A percentile compares a stretch with the other conserved stretches of the same genome.
Conservation (phyloP, 2,113 vertebrate species). For the Oreochromis spilurus region DNA sequence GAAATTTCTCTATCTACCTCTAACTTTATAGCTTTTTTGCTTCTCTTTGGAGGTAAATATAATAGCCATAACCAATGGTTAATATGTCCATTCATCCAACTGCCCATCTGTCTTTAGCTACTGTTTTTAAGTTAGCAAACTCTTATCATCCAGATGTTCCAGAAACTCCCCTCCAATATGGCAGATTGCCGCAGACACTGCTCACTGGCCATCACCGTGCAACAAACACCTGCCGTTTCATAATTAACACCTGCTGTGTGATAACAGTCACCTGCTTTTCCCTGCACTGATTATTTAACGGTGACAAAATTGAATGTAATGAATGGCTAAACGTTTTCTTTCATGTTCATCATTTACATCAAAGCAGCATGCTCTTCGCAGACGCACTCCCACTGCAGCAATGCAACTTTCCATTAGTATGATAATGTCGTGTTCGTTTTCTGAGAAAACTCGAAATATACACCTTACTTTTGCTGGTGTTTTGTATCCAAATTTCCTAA, state of each 20-base stretch:
- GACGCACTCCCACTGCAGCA: background rate
- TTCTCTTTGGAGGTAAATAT: background rate
- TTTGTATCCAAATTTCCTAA: background rate
- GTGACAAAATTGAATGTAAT: conserved; percentile 12
- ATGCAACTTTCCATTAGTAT: background rate
- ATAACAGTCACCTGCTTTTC: conserved; percentile 42
- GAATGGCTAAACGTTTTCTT: conserved; percentile 14
- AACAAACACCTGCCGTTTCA: conserved; percentile 37
- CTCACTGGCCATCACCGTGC: conserved; percentile 5
- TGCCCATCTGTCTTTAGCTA: background rate
- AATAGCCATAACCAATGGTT: background rate
- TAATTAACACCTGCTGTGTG: conserved; percentile 46
- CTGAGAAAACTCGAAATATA: background rate
- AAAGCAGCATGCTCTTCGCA: background rate
- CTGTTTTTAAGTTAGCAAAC: background rate
- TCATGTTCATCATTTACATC: background rate
- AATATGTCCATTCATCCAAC: background rate
- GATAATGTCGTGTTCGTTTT: background rate
- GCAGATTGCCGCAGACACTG: conserved; percentile 4
- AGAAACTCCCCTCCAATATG: background rate
- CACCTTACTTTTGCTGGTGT: background rate
- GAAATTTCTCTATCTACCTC: background rate
- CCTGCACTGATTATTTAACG: conserved; percentile 11
- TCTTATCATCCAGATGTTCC: conserved; percentile 11
- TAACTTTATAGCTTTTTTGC: background rate